These are phyloP conservation scores for Bradynema listronoti DNA, from an alignment of 1,140 invertebrate species.

Conservation along the genomic window DNA sequence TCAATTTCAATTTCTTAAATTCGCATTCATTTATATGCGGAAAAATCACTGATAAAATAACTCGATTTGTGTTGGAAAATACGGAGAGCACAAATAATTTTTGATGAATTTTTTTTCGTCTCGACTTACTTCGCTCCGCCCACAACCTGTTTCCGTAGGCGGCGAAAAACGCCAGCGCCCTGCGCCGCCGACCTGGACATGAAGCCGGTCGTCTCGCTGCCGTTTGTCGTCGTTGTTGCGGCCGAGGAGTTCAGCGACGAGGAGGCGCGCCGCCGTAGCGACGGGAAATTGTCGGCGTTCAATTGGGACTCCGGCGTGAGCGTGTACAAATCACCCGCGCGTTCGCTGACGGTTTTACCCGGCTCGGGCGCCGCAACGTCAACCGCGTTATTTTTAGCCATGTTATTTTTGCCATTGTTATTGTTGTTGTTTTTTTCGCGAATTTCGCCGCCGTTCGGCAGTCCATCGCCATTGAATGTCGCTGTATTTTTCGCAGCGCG, in stretches of 20 bases:
- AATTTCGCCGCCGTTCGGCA: conserved; percentile 8
- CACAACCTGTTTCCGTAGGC: neutral
- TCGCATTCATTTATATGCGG: too few species aligned
- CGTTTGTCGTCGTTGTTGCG: neutral
- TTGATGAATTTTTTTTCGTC: too few species aligned
- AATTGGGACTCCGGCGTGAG: conserved; percentile 28
- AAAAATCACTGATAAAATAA: too few species aligned
- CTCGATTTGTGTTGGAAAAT: too few species aligned
- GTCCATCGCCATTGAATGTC: neutral
- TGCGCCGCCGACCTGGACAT: too few species aligned
- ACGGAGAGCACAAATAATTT: too few species aligned
- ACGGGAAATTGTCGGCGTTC: conserved; percentile 22
- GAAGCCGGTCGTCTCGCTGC: conserved; percentile 1
- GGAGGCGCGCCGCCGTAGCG: neutral
- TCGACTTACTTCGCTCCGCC: neutral
- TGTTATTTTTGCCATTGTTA: neutral
- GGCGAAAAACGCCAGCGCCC: too few species aligned
- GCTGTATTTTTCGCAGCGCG: conserved; percentile 28
- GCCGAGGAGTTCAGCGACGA: conserved; percentile 6
- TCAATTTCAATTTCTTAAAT: too few species aligned
- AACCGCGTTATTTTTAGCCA: conserved; percentile 6
- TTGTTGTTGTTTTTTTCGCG: conserved; percentile 11
- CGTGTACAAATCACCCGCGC: conserved; percentile 13
- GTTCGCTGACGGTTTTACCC: conserved; percentile 22
- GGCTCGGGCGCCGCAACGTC: conserved; percentile 9